Percentiles rank a stretch among this genome's conserved stretches.
Evolutionary conservation across 2,797 vertebrate species (phyloP).

Genomic region (Acrossocheilus fasciatus): DNA sequence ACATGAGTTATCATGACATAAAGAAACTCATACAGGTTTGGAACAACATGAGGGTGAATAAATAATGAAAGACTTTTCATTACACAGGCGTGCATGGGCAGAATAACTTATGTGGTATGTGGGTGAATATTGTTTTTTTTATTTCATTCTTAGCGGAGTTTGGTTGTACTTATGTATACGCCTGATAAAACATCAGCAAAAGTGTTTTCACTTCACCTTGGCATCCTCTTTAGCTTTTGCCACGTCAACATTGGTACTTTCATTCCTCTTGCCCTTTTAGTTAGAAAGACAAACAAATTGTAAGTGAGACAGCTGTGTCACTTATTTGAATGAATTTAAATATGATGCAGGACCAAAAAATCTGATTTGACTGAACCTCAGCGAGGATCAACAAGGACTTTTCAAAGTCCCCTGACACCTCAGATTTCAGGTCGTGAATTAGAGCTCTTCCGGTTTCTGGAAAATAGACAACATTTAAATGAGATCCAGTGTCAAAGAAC

Average conservation of each 20-base stretch:
- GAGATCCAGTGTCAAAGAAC: not conserved
- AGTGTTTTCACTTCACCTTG: slow-evolving; percentile 70
- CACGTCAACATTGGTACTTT: slow-evolving; percentile 76
- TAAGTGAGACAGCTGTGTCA: not conserved
- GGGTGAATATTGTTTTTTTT: not conserved
- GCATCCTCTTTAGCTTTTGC: slow-evolving; percentile 85
- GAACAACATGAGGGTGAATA: too few species aligned
- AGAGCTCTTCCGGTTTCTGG: slow-evolving; percentile 82
- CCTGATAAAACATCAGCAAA: not conserved
- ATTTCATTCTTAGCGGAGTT: not conserved
- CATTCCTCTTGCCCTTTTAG: slow-evolving; percentile 82
- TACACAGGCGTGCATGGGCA: not conserved
- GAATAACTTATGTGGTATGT: too few species aligned
- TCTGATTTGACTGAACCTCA: slow-evolving; percentile 75
- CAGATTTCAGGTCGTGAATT: slow-evolving; percentile 81
- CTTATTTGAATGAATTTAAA: slow-evolving; percentile 38
- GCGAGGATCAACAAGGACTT: slow-evolving; percentile 84
- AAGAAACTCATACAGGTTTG: too few species aligned
- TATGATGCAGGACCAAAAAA: slow-evolving; percentile 9
- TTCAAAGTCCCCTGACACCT: slow-evolving; percentile 85
- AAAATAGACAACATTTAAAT: not conserved
- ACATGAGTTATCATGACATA: too few species aligned
- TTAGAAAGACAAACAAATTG: not conserved
- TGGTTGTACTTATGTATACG: not conserved
- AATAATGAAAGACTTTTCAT: too few species aligned